A percentile compares a stretch with the other conserved stretches of the same genome.
These are phyloP conservation scores for Oncorhynchus tshawytscha DNA, from an alignment of 2,113 vertebrate species.

Conservation along the genomic window DNA sequence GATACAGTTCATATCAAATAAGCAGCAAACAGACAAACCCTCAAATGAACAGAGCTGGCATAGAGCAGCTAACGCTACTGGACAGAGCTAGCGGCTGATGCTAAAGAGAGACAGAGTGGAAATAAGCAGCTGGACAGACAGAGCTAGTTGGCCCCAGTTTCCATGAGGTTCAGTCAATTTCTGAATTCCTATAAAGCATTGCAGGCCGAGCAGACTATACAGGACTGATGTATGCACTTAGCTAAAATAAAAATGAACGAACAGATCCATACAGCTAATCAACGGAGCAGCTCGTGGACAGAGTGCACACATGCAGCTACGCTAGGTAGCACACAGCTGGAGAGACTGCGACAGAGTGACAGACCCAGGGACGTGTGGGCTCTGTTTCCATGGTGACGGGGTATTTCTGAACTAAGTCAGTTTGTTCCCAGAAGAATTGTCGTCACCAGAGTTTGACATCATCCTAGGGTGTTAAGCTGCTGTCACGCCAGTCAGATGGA, in stretches of 20 bases:
- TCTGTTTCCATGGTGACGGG: constrained; percentile 16
- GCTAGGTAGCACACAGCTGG: background rate
- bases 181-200: background rate
- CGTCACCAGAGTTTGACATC: background rate
- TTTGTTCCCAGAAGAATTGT: background rate
- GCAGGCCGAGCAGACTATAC: background rate
- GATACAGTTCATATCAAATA: too few relatives aligned
- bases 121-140: background rate
- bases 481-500: background rate
- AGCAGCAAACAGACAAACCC: too few relatives aligned
- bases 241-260: constrained; percentile 32
- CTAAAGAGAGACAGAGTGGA: too few relatives aligned
- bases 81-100: background rate
- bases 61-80: background rate
- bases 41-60: too few relatives aligned
- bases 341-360: background rate
- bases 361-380: background rate
- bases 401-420: constrained; percentile 5
- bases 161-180: background rate
- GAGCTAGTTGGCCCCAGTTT: background rate
- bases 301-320: background rate
- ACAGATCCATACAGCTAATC: constrained; percentile 16
- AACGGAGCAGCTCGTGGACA: background rate
- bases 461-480: background rate
- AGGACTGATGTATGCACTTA: background rate